These are phyloP conservation scores for Sinopyrophorus schimmeli DNA, from an alignment of 2,888 invertebrate genomes.

Conservation along the genomic window DNA sequence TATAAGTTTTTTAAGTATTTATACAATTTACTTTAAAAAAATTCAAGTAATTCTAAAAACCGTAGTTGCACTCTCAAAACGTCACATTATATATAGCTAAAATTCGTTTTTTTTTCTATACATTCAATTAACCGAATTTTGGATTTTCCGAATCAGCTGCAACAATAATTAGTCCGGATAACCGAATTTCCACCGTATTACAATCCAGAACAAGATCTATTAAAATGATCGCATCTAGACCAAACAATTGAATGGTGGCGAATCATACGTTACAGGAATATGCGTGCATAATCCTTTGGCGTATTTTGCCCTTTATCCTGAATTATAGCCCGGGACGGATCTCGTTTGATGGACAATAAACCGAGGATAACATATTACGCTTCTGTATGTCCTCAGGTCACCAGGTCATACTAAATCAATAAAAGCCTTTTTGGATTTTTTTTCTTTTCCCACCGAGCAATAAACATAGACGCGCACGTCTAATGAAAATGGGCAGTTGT, in stretches of 20 bases:
- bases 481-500: conserved; percentile 25
- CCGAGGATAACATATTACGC: conserved; percentile 20
- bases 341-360: conserved; percentile 26
- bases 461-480: conserved; percentile 12
- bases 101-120: too few relatives aligned
- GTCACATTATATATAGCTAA: too few relatives aligned
- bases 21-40: too few relatives aligned
- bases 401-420: conserved; percentile 21
- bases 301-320: conserved; percentile 22
- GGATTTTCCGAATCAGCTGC: too few relatives aligned
- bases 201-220: conserved; percentile 8
- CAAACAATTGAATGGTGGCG: background rate
- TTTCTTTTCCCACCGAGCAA: conserved; percentile 16
- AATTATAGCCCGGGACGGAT: conserved; percentile 19
- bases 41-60: too few relatives aligned
- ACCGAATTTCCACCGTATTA: too few relatives aligned
- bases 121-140: too few relatives aligned
- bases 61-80: too few relatives aligned
- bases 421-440: conserved; percentile 19
- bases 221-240: conserved; percentile 8
- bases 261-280: conserved; percentile 15
- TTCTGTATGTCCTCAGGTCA: conserved; percentile 19
- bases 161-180: too few relatives aligned
- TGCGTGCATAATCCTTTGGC: conserved; percentile 16
- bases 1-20: too few relatives aligned